Evolutionary conservation across 2,888 invertebrate genomes (phyloP), one percentile per base, ranked within the genome.

Genomic region (Drosophila flavopinicola): DNA sequence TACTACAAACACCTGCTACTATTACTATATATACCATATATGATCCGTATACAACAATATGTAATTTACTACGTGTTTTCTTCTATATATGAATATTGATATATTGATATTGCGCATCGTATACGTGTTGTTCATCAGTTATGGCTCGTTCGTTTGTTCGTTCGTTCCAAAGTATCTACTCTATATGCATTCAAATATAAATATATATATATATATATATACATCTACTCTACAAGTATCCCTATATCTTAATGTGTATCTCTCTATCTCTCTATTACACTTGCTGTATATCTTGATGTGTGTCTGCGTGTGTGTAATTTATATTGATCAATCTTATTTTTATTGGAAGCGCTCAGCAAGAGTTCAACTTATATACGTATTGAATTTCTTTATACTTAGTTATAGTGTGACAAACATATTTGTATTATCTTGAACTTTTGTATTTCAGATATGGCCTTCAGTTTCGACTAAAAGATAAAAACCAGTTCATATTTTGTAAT

Each of bases 361-460:
- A 54, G 37, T 15, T 37, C 13, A 13, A 33, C 24, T 51, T 33
- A 52, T 63, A 61, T 51, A 44, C 29, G 23, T 33, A 49, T 56
- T 30, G 20, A 51, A 47, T 45, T 27, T 27, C 39, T 49, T 25
- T 51, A 61, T 63, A 52, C 15, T 20, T 17, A 52, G 20, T 20
- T 17, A 25, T 39, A 51, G 56, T 44, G 42, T 38, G 37, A 30
- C 10, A 64, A 48, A 39, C 32, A 69, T 52, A 35, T 68, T 68
- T 79, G 80, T 80, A 79, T 80, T 77, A 79, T 85, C 76, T 75
- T 61, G 71, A 80, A 83, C 80, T 87, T 83, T 82, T 89, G 83
- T 87, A 84, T 90, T 90, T 89, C 90, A 90, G 91, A 90, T 89
- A 88, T 90, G 90, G 91, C 89, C 89, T 90, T 90, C 91, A 90